Evolutionary conservation across 2,797 vertebrate genomes (phyloP).

Genomic region (Paramormyrops hopkinsi): DNA sequence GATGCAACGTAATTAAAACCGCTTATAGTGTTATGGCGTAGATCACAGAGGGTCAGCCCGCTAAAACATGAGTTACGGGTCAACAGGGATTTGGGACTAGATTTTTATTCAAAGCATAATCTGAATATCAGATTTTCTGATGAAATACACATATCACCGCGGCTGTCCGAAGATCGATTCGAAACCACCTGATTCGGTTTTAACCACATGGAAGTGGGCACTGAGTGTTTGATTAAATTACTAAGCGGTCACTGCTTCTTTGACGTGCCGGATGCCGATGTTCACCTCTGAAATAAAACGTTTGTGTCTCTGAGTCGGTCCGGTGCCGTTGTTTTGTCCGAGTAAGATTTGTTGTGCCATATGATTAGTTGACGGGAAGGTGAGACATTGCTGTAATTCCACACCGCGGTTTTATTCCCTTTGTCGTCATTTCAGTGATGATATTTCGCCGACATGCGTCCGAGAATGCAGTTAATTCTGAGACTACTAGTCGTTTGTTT

Average conservation of each 20-base stretch:
- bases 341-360: not conserved
- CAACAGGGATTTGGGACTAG: not conserved
- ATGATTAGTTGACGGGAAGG: not conserved
- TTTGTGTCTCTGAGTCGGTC: not conserved
- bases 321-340: not conserved
- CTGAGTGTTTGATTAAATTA: not conserved
- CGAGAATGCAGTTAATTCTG: slow-evolving; percentile 44
- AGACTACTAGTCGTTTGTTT: slow-evolving; percentile 45
- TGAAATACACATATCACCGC: not conserved
- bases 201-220: not conserved
- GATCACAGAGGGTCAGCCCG: not conserved
- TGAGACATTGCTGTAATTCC: not conserved
- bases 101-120: not conserved
- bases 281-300: not conserved
- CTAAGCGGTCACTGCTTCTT: not conserved
- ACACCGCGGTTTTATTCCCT: not conserved
- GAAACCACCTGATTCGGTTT: not conserved
- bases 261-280: not conserved
- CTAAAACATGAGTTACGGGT: not conserved
- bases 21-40: not conserved
- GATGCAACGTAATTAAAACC: not conserved
- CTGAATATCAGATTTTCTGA: not conserved
- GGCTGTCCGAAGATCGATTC: not conserved
- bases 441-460: not conserved
- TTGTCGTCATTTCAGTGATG: not conserved